Percentiles rank a stretch among this genome's conserved stretches.
phyloP scores from a whole-genome alignment of 37 sponge, comb jelly and placozoan genomes.

The Ianthella basta region DNA sequence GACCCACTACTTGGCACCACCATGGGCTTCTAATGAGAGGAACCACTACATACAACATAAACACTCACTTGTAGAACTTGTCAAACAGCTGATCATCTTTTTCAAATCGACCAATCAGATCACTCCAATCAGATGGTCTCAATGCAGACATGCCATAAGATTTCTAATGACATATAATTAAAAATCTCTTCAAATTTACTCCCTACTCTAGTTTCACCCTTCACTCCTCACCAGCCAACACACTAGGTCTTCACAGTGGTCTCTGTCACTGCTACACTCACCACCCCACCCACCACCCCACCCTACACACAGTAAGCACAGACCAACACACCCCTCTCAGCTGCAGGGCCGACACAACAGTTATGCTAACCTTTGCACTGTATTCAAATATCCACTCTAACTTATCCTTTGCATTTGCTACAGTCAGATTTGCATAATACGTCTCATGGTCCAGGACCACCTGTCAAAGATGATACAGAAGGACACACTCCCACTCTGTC shows the following conservation, averaged over 20 bases:
- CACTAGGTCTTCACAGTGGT: too few species aligned
- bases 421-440: conserved; percentile 74
- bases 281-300: too few species aligned
- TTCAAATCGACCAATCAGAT: conserved; percentile 59
- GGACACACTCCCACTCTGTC: background rate
- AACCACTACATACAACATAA: too few species aligned
- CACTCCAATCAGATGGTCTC: conserved; percentile 73
- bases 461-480: background rate
- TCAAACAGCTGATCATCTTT: conserved; percentile 66
- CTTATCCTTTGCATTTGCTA: conserved; percentile 74
- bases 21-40: too few species aligned
- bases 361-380: conserved; percentile 73
- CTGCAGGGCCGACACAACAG: too few species aligned
- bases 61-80: conserved; percentile 57
- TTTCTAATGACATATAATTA: background rate
- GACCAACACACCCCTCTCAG: conserved; percentile 15
- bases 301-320: background rate
- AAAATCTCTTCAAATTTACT: too few species aligned
- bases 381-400: conserved; percentile 85
- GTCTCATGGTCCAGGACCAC: conserved; percentile 66
- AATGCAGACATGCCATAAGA: conserved; percentile 58
- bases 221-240: too few species aligned
- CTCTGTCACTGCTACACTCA: too few species aligned
- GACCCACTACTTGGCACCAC: too few species aligned
- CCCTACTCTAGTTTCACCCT: too few species aligned